Evolutionary conservation across 2,797 vertebrate species (phyloP), one percentile per base, ranked within the genome.

Genomic region (Zenarchopterus dispar): DNA sequence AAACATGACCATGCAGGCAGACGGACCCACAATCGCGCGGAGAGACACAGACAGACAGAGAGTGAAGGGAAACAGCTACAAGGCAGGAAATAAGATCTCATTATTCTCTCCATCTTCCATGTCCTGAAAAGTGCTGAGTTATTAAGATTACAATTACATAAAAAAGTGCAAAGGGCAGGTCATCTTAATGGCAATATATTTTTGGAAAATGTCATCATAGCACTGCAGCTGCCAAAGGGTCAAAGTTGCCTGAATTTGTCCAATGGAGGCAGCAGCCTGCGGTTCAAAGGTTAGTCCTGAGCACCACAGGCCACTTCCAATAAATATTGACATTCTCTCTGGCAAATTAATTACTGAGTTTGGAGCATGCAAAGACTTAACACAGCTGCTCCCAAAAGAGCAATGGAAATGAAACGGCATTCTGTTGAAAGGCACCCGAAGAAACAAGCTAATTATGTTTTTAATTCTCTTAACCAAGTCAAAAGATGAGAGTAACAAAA

Each of bases 301-400:
- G 46, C 65, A 78, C 43, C 61, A 26, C n/a, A 19, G 73, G 75
- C 67, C 67, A 53, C 66, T 61, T 50, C 59, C 71, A 46, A 64
- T 76, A 77, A 86, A 81, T 83, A 90, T 87, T 42, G 76, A 86
- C 83, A 76, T 63, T 69, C 77, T 62, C 70, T 39, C 72, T 2
- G 19, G 19, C 49, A 82, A 79, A 91, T 85, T 68, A 86, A 89
- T 77, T 70, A 59, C 56, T 18, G 51, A 22, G 22, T 26, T 77
- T 56, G 39, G 54, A 67, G 56, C 66, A 58, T 1, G 19, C 53
- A 61, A 54, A 56, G 70, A 33, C 56, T 28, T 42, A 57, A 54
- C 49, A 66, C 33, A 39, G 36, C 51, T 26, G 74, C 58, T 84
- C 78, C 78, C 77, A 51, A 21, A 73, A 75, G 79, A 83, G 57